Conservation (phyloP, 2,113 vertebrate species). For the Scytalopus superciliaris region DNA sequence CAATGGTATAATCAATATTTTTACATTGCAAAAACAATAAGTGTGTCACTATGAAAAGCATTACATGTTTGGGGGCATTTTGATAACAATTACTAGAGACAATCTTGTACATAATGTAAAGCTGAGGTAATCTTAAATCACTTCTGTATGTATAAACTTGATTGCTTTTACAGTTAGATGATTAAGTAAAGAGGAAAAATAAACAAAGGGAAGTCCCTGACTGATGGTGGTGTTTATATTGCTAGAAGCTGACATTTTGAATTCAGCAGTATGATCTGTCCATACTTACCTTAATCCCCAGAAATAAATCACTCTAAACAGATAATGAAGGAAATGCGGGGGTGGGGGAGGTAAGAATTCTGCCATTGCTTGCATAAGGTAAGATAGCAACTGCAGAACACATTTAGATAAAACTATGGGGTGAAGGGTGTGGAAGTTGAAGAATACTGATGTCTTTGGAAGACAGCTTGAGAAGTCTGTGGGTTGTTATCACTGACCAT, state of each 20-base stretch:
- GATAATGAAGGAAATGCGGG: not conserved
- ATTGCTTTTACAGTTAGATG: constrained; percentile 19
- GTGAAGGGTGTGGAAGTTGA: not conserved
- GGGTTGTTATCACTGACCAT: not conserved
- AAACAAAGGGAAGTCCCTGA: not conserved
- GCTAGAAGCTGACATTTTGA: not conserved
- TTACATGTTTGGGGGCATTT: not conserved
- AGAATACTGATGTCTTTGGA: not conserved
- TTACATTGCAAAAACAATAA: constrained; percentile 40
- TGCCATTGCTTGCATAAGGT: fast-evolving
- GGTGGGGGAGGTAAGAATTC: not conserved
- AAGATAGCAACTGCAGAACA: not conserved
- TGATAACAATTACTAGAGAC: constrained; percentile 8
- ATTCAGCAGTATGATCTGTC: not conserved
- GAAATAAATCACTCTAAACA: not conserved
- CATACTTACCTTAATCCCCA: not conserved
- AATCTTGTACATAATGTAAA: constrained; percentile 8
- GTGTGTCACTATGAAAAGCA: not conserved
- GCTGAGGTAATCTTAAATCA: not conserved
- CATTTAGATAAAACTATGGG: not conserved
- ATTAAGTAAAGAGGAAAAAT: not conserved
- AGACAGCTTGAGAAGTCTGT: not conserved
- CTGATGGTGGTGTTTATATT: not conserved
- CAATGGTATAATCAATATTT: constrained; percentile 16
- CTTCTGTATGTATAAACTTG: not conserved